Base-by-base conservation (phyloP, 2,113 vertebrate genomes). In the Macrotus californicus region DNA sequence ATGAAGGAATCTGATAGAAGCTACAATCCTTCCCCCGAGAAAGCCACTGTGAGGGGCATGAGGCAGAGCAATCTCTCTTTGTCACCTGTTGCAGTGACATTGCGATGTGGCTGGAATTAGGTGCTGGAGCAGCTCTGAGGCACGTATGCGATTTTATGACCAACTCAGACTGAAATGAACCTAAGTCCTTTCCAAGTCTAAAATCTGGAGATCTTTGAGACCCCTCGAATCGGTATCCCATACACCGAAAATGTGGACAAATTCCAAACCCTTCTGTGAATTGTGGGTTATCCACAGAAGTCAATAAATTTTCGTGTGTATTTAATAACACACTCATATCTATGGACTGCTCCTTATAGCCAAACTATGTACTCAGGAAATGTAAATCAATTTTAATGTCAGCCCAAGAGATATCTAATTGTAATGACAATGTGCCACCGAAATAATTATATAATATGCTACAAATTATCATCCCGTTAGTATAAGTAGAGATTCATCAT, bases 381-480 rank as follows among this genome's bases (percentile, higher is more conserved):
- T 82, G 15, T 96, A 94, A 94, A 93, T 84, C 95, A 29, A 93
- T 75, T 86, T 93, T 92, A 93, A 87, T 87, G 90, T 87, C 70
- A 92, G 84, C n/a, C 66, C 5, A 59, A 77, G 66, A 93, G 80
- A 93, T 54, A 85, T 19, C 89, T 95, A 92, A 92, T 97, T 92
- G 69, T 41, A 11, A 64, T 56, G 77, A 85, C 84, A 96, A 87
- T 87, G 85, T 94, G 29, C 52, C 89, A 46, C 70, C 85, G 72
- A 91, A 96, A 81, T 94, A 93, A 95, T 90, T 96, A 69, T 79
- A 88, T 87, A 82, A 92, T 91, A 64, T 34, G 36, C 87, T 87
- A 34, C 66, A 77, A 85, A 96, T 92, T 87, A 94, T 70, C 76
- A 85, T 43, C 66, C 46, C 94, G 94, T 96, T 96, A 95, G 80